phyloP scores from a whole-genome alignment of 2,113 vertebrate genomes.

The Sialia sialis region DNA sequence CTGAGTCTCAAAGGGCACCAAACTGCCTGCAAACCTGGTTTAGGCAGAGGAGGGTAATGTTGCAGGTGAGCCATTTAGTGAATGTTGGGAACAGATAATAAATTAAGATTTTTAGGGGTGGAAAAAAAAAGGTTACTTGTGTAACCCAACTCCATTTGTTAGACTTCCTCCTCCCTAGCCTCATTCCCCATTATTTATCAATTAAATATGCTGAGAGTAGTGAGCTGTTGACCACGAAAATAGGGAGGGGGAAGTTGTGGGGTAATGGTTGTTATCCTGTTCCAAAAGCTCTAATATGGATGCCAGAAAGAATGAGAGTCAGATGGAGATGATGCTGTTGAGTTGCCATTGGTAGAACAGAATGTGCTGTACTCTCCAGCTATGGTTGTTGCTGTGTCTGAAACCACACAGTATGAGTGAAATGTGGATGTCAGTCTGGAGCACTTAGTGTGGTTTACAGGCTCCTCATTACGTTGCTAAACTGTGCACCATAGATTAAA shows the following conservation, averaged over 20 bases:
- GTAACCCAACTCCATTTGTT: not conserved
- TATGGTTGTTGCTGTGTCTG: not conserved
- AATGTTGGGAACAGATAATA: not conserved
- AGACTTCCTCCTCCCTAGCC: not conserved
- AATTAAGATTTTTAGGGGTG: not conserved
- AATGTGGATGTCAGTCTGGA: conserved; percentile 18
- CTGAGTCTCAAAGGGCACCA: not conserved
- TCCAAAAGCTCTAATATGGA: conserved; percentile 16
- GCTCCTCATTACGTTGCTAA: not conserved
- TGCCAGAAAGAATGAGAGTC: conserved; percentile 38
- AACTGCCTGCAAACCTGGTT: not conserved
- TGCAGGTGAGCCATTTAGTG: not conserved
- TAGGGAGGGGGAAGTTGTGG: not conserved
- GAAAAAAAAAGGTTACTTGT: not conserved
- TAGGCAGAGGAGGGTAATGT: not conserved
- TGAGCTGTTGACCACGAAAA: not conserved
- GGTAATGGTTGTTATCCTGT: not conserved
- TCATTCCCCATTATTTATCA: not conserved
- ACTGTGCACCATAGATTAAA: conserved; percentile 17
- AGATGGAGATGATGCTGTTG: conserved; percentile 26
- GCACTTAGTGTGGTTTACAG: conserved; percentile 2
- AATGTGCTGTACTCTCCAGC: not conserved
- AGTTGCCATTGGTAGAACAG: conserved; percentile 31
- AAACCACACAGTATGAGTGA: not conserved
- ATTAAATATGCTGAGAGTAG: not conserved